Percentiles rank a stretch among this genome's conserved stretches.
These are phyloP conservation scores for Vespertilio murinus DNA, from an alignment of 2,797 vertebrate genomes.

Conservation along the genomic window DNA sequence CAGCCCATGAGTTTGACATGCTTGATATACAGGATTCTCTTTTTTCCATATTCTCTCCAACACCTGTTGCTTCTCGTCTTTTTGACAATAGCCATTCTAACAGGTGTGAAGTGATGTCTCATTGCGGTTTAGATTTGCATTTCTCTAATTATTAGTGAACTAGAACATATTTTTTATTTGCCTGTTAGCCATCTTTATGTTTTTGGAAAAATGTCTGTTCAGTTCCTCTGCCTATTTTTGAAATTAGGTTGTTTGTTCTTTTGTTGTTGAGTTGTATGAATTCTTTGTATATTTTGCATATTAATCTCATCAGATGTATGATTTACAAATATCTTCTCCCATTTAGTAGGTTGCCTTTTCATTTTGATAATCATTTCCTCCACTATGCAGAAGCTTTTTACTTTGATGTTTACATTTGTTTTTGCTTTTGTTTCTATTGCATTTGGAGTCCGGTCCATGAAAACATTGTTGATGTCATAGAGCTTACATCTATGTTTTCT, in stretches of 20 bases:
- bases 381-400: neutral
- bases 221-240: neutral
- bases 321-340: neutral
- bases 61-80: neutral
- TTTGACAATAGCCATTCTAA: neutral
- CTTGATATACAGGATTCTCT: neutral
- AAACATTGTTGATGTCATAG: neutral
- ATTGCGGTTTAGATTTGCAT: neutral
- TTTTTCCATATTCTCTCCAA: neutral
- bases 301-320: neutral
- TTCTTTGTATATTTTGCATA: neutral
- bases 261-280: neutral
- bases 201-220: neutral
- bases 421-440: neutral
- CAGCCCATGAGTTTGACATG: neutral
- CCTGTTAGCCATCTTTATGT: neutral
- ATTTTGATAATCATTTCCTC: neutral
- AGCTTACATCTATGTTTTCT: neutral
- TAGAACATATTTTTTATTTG: neutral
- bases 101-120: neutral
- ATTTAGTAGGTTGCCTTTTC: neutral
- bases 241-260: neutral
- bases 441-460: neutral
- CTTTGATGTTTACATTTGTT: neutral
- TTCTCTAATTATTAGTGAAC: neutral